Base-by-base conservation (phyloP, 2,797 vertebrate species). In the Girardinus metallicus region DNA sequence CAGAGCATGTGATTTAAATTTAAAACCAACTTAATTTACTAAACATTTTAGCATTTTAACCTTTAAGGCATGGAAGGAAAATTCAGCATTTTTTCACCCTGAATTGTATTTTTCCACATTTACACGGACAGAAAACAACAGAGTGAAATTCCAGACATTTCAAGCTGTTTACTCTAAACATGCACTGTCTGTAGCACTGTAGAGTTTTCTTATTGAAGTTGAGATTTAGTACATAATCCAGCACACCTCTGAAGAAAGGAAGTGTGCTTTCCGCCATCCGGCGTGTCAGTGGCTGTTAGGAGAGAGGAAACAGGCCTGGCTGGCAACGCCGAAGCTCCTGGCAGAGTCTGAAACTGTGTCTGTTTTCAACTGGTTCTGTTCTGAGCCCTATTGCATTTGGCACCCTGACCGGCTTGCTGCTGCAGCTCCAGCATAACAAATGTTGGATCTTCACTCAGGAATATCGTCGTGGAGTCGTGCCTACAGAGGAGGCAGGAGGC, bases 301-400 rank as follows among this genome's bases (percentile, higher is more conserved):
- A 87, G 89, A 93, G 84, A 89, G 86, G 89, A 91, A 94, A 90
- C 88, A 88, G 88, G 86, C 87, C 86, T 83, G 49, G 86, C 80
- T 86, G 82, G 91, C 84, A 93, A 93, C 94, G 87, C 88, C 85
- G 76, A 80, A 75, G 88, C 94, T 94, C 57, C 85, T 74, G 87
- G 92, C 87, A 73, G 86, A 74, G 86, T 91, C 91, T 95, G 93
- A 94, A 86, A 93, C 71, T 51, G 83, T 89, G 91, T 94, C 90
- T 95, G 89, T 89, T 93, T 94, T 88, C 84, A 79, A 81, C 79
- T 89, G 85, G 74, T 75, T 80, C 64, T 82, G 79, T 64, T 81
- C 85, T 83, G 86, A 93, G 90, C 80, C 86, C 90, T 93, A 93
- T 95, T 91, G 76, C 90, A 90, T 92, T 91, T 92, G 90, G 91